Base-by-base conservation (phyloP, 2,888 invertebrate genomes). In the Aspidapion aeneum region DNA sequence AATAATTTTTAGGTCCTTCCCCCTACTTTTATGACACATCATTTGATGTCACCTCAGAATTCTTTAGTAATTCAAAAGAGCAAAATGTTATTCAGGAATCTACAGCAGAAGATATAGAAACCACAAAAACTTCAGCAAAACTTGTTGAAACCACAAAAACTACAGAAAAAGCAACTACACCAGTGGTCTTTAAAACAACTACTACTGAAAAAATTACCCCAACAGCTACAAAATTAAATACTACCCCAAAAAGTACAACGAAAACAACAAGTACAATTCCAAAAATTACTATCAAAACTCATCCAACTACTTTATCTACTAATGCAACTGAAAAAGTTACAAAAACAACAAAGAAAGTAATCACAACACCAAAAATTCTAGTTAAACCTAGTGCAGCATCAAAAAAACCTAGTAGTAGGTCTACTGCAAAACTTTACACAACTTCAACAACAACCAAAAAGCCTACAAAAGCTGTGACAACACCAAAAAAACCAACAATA, bases 161-260 rank as follows among this genome's bases (percentile, higher is more conserved):
- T 62, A 50, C 69, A 20, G 70, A 71, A 7, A 68, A 69, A 49
- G 69, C 70, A 17, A 58, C 71, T 18, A 70, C 61, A 58, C 62
- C 9, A 16, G 20, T 49, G 20, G 55, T 49, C 51, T 35, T 51
- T 18, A 59, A 55, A 18, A 3, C 21, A 18, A 60, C 50, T 16
- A 3, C 16, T 1, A 35, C n/a, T 17, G 19, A 16, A 19, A 58
- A 19, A 35, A 74, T 68, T 58, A 66, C 57, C 21, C 60, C 61
- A 57, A 64, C 57, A 20, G 74, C 69, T 35, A 35, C 3, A 59
- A 67, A 55, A 19, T 62, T 60, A 55, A 63, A 55, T 60, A 61
- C 64, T 9, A 63, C 67, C 2, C 61, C 55, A 61, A 55, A 62
- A 22, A 66, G 59, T n/a, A 65, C 62, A 21, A 65, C 51, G 17